These are phyloP conservation scores for Trissonchulus latispiculum DNA, from an alignment of 2,888 invertebrate genomes.

Conservation along the genomic window DNA sequence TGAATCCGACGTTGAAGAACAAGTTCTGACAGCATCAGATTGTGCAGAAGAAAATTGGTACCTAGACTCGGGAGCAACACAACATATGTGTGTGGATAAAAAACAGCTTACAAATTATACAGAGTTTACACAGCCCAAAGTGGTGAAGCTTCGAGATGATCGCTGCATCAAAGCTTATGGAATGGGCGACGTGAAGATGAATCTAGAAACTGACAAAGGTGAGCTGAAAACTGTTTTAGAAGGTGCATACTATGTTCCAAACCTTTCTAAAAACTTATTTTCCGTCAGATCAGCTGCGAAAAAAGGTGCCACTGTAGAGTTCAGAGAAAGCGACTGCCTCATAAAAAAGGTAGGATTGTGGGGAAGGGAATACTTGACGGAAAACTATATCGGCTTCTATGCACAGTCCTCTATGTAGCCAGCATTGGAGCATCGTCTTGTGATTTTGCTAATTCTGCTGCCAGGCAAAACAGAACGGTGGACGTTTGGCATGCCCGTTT, in stretches of 20 bases:
- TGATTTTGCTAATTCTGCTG: neutral
- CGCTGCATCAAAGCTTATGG: neutral
- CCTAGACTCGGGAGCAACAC: no score
- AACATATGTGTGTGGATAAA: neutral
- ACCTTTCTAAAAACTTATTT: neutral
- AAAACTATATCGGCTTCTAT: neutral
- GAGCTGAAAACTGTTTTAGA: neutral
- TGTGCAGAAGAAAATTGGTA: no score
- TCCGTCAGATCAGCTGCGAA: neutral
- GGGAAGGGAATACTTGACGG: neutral
- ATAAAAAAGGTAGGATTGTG: neutral
- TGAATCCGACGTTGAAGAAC: no score
- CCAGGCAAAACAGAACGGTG: no score
- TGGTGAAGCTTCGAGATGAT: neutral
- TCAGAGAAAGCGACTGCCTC: neutral
- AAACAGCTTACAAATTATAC: neutral
- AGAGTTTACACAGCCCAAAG: neutral
- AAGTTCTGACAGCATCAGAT: no score
- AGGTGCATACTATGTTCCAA: neutral
- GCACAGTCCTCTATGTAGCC: neutral
- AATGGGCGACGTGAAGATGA: neutral
- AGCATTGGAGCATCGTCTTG: neutral
- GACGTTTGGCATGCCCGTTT: neutral
- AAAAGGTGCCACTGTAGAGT: neutral
- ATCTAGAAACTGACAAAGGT: neutral